Evolutionary conservation across 2,113 vertebrate genomes (phyloP).

Genomic region (Ctenodactylus gundi): DNA sequence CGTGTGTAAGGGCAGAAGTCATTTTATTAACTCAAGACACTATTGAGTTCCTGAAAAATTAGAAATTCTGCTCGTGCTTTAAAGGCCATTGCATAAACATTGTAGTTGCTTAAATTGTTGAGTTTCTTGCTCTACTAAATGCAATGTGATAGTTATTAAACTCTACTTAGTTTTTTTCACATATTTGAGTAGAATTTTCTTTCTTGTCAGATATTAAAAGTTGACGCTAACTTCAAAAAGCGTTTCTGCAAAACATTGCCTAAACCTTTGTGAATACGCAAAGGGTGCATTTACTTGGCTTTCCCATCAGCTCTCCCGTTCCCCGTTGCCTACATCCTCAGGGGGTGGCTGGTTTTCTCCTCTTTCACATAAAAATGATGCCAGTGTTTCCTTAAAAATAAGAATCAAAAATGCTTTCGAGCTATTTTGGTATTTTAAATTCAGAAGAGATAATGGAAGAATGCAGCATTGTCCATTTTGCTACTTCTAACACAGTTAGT

Average conservation of each 20-base stretch:
- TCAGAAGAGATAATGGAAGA: not conserved
- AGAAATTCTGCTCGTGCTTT: conserved; percentile 51
- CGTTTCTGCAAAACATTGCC: not conserved
- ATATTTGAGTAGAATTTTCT: not conserved
- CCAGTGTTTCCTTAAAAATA: not conserved
- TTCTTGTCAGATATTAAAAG: conserved; percentile 35
- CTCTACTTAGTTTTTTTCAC: not conserved
- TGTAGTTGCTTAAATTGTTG: conserved; percentile 20
- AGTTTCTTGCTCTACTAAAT: conserved; percentile 3
- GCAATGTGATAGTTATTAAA: not conserved
- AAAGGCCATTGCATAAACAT: conserved; percentile 52
- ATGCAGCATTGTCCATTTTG: not conserved
- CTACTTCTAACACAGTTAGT: not conserved
- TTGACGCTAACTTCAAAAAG: not conserved
- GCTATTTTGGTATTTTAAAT: not conserved
- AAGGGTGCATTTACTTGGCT: not conserved
- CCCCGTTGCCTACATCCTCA: not conserved
- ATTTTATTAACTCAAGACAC: conserved; percentile 68
- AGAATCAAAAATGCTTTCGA: not conserved
- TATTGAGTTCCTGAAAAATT: conserved; percentile 61
- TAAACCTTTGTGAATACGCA: not conserved
- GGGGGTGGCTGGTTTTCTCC: not conserved
- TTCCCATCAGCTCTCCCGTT: not conserved
- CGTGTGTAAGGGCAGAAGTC: conserved; percentile 29
- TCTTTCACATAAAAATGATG: not conserved